Conservation (phyloP, 1,140 invertebrate species). For the Limonius californicus region DNA sequence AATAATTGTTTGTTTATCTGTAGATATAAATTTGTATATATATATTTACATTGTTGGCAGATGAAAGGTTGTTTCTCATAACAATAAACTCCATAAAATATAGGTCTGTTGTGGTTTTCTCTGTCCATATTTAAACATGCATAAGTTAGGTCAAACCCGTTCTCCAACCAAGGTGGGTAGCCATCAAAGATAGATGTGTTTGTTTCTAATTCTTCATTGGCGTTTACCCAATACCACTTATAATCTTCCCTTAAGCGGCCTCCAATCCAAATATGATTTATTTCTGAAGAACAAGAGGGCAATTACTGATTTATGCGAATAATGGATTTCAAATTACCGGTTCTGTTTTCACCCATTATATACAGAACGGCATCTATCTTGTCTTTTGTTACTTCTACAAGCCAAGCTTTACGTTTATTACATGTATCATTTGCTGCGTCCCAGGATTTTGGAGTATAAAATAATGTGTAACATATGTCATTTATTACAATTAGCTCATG, state of each 20-base stretch:
- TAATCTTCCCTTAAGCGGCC: neutral
- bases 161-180: neutral
- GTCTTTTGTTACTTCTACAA: neutral
- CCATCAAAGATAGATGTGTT: neutral
- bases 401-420: neutral
- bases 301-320: too few species aligned
- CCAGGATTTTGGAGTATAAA: neutral
- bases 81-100: neutral
- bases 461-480: neutral
- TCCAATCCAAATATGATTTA: conserved; percentile 3
- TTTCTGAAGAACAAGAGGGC: too few species aligned
- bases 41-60: neutral
- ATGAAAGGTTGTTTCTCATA: neutral
- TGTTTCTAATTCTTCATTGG: neutral
- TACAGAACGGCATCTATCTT: neutral
- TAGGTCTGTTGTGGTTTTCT: neutral
- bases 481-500: too few species aligned
- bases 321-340: too few species aligned
- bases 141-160: neutral
- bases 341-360: neutral
- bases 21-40: too few species aligned
- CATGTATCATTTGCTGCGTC: neutral
- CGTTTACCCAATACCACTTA: neutral
- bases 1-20: too few species aligned
- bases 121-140: conserved; percentile 1